Conservation (phyloP, 2,888 invertebrate genomes). For the Brachynemurus nebulosus region DNA sequence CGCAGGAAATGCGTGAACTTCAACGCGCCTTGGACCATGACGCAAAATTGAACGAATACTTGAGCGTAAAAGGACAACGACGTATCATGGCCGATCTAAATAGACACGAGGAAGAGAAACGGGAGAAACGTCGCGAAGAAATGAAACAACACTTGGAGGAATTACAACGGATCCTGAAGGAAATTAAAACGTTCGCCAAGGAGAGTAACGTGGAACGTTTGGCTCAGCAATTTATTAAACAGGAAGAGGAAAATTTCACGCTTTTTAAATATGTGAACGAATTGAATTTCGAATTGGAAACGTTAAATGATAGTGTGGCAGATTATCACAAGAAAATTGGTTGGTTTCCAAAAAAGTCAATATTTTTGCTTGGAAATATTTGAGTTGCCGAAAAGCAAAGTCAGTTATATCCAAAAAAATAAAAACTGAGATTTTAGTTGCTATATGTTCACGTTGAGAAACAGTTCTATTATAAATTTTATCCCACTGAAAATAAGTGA, state of each 20-base stretch:
- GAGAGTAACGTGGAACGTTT: conserved; percentile 53
- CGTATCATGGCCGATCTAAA: conserved; percentile 58
- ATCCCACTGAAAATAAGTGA: too few species aligned
- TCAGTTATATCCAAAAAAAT: too few species aligned
- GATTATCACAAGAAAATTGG: conserved; percentile 49
- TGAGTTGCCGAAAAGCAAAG: too few species aligned
- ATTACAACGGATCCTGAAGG: conserved; percentile 60
- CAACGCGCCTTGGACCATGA: conserved; percentile 77
- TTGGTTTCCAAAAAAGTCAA: too few species aligned
- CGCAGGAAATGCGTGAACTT: conserved; percentile 75
- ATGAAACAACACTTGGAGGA: conserved; percentile 56
- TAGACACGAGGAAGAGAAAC: conserved; percentile 57
- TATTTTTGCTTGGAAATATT: too few species aligned
- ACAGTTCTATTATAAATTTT: too few species aligned
- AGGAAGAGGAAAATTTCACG: conserved; percentile 85
- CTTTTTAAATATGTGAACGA: conserved; percentile 85
- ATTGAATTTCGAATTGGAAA: conserved; percentile 69
- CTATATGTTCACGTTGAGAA: too few species aligned
- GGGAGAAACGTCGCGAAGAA: conserved; percentile 48
- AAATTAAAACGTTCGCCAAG: conserved; percentile 51
- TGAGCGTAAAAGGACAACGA: conserved; percentile 71
- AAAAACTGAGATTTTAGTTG: too few species aligned
- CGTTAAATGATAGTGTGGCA: conserved; percentile 51
- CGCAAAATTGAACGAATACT: conserved; percentile 68
- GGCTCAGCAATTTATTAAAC: conserved; percentile 60